Percentiles rank a stretch among this genome's conserved stretches.
These are phyloP conservation scores for Epinotia demarniana DNA, from an alignment of 2,888 invertebrate genomes.

Conservation along the genomic window DNA sequence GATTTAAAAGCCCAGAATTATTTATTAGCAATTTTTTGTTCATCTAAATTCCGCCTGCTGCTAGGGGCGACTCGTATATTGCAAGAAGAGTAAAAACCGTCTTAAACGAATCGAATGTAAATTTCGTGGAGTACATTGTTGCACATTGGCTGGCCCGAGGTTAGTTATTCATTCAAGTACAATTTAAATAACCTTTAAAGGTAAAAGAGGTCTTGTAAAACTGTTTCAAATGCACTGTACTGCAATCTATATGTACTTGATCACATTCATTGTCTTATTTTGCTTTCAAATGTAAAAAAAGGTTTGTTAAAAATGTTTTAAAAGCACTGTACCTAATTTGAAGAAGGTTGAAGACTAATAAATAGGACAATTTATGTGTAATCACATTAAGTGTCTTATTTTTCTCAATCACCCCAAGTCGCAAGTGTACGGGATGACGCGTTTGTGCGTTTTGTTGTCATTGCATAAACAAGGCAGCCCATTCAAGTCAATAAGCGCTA, in stretches of 20 bases:
- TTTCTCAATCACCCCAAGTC: neutral
- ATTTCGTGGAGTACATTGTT: too few species aligned
- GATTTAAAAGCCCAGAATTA: too few species aligned
- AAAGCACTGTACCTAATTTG: neutral
- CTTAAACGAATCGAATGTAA: too few species aligned
- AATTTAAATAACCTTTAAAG: too few species aligned
- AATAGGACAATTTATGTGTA: neutral
- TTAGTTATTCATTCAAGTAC: too few species aligned
- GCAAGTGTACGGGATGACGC: conserved; percentile 18
- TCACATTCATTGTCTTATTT: neutral
- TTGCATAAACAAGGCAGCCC: conserved; percentile 64
- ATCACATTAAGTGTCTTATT: neutral
- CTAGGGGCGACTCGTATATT: neutral
- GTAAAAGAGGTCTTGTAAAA: too few species aligned
- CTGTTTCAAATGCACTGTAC: neutral
- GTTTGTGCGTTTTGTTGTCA: conserved; percentile 26
- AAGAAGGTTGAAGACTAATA: neutral
- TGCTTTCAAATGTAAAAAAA: too few species aligned
- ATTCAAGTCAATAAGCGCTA: conserved; percentile 75
- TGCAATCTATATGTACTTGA: neutral
- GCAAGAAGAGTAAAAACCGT: neutral
- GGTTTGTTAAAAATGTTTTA: neutral
- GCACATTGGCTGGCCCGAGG: too few species aligned
- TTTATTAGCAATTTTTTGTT: too few species aligned
- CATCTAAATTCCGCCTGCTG: too few species aligned